Evolutionary conservation across 2,888 invertebrate genomes (phyloP).

Genomic region (Ferdinandea cuprea): DNA sequence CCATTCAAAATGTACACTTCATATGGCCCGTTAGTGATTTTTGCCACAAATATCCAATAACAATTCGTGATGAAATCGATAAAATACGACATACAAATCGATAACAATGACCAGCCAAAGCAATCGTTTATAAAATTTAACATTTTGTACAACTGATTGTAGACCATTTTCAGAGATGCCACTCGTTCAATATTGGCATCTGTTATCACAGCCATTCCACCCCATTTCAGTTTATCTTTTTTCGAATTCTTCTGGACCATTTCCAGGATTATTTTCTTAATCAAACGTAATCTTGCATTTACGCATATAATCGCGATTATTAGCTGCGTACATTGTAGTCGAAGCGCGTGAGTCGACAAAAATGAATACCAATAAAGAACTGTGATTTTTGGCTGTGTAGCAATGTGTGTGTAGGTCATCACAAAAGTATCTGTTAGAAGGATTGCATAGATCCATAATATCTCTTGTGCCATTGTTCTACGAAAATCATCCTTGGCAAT

Average conservation of each 20-base stretch:
- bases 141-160: conserved; percentile 78
- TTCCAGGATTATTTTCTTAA: conserved; percentile 13
- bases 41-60: conserved; percentile 79
- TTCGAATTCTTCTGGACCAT: conserved; percentile 21
- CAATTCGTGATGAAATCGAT: conserved; percentile 80
- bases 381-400: conserved; percentile 26
- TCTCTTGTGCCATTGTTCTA: conserved; percentile 19
- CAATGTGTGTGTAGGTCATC: conserved; percentile 73
- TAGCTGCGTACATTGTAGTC: conserved; percentile 78
- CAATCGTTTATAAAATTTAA: conserved; percentile 78
- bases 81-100: conserved; percentile 78
- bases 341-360: conserved; percentile 76
- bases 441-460: conserved; percentile 65
- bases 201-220: conserved; percentile 10
- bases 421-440: conserved; percentile 71
- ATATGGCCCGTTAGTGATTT: conserved; percentile 6
- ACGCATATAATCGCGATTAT: conserved; percentile 66
- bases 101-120: conserved; percentile 81
- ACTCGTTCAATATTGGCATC: conserved; percentile 75
- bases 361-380: conserved; percentile 75
- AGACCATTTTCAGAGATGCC: conserved; percentile 77
- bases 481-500: conserved; percentile 13
- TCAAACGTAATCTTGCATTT: conserved; percentile 49
- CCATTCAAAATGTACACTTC: conserved; percentile 66
- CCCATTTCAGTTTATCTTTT: neutral